A percentile compares a stretch with the other conserved stretches of the same genome.
Evolutionary conservation across 2,797 vertebrate species (phyloP).

Genomic region (Enteromius unitaeniatus): DNA sequence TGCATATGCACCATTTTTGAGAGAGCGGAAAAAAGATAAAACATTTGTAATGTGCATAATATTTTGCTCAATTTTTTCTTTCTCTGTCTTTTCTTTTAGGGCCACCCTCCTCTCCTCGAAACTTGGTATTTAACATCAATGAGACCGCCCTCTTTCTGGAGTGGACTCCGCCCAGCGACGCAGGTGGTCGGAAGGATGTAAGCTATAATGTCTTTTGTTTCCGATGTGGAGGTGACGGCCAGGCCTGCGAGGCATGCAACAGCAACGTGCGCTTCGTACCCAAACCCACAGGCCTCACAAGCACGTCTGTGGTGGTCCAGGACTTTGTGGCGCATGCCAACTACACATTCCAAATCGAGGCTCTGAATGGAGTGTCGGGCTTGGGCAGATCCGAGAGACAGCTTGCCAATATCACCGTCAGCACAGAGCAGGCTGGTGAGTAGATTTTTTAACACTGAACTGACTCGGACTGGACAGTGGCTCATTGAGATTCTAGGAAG

Average conservation of each 20-base stretch:
- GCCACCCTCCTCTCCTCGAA: slow-evolving; percentile 92
- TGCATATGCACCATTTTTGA: neutral
- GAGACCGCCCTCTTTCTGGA: slow-evolving; percentile 95
- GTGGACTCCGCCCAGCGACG: slow-evolving; percentile 93
- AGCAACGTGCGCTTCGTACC: slow-evolving; percentile 91
- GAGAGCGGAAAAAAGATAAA: neutral
- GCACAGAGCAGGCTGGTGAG: slow-evolving; percentile 93
- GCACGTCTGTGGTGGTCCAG: slow-evolving; percentile 88
- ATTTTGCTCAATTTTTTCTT: neutral
- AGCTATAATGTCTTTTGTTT: slow-evolving; percentile 93
- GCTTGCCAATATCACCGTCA: slow-evolving; percentile 89
- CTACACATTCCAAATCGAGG: slow-evolving; percentile 96
- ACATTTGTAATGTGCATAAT: neutral
- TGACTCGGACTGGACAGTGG: neutral
- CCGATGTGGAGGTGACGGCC: slow-evolving; percentile 81
- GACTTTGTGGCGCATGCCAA: slow-evolving; percentile 90
- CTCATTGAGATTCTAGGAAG: neutral
- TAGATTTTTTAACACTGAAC: slow-evolving; percentile 46
- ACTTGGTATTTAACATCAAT: slow-evolving; percentile 92
- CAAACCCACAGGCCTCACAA: slow-evolving; percentile 85
- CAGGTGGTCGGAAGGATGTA: slow-evolving; percentile 92
- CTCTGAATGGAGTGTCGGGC: slow-evolving; percentile 90
- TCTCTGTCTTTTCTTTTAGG: slow-evolving; percentile 72
- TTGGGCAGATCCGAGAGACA: slow-evolving; percentile 85
- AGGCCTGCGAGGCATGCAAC: slow-evolving; percentile 88